Evolutionary conservation across 2,888 invertebrate genomes (phyloP), one percentile per base, ranked within the genome.

Genomic region (Alentia gelatinosa): DNA sequence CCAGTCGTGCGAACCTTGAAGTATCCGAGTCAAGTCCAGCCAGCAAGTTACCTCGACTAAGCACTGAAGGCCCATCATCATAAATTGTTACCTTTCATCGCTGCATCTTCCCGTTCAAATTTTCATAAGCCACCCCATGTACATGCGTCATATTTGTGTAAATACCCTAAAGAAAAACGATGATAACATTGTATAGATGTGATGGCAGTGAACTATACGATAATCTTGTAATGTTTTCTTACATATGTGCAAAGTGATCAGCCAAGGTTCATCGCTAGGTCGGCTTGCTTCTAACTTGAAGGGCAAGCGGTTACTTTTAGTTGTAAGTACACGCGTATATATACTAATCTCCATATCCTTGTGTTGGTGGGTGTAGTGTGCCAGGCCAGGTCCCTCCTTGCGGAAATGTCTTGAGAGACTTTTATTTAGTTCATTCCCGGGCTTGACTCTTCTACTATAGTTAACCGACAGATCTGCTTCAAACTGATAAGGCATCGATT

Each of bases 1-100:
- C 94, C 26, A 93, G 93, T 89, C 93, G 93, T 92, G 95, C 95
- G 26, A 95, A 94, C 92, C 92, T 95, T 91, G 94, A 94, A 84
- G 92, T 92, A 30, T 90, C 93, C 37, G 94, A 94, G 91, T 93
- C 93, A 23, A 93, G 92, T 50, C 93, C 94, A 30, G 93, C 94
- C 33, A 93, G 92, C 40, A 95, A 95, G 92, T 92, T 94, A 91
- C 93, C 94, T 42, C 91, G 94, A 89, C 91, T 94, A 47, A 93
- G 93, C n/a, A 91, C 92, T 3, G 92, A 92, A 9, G 94, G 63
- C 26, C 89, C 89, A 26, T 84, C 91, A 30, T 89, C 91, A n/a
- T 89, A 89, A 35, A 35, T 9, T 50, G 33, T 26, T 40, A 30
- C 9, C 26, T 47, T 42, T 86, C 86, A 86, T 86, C 30, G 30